A percentile compares a stretch with the other conserved stretches of the same genome.
Evolutionary conservation across 2,113 vertebrate species (phyloP).

Genomic region (mouse (Mus musculus)): GRCm39 chr7:137845501-137846000

Average conservation of each 20-base stretch:
- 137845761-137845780: not conserved
- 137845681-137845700: fast-evolving
- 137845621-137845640: fast-evolving
- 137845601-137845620: not conserved
- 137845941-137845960: not conserved
- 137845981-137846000: not conserved
- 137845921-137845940: not conserved
- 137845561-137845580: not conserved
- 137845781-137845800: not conserved
- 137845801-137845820: not conserved
- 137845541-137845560: not conserved
- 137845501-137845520: not conserved
- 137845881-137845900: not conserved
- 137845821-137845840: not conserved
- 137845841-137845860: not conserved
- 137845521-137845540: not conserved
- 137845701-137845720: not conserved
- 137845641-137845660: not conserved
- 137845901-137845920: not conserved
- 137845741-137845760: not conserved
- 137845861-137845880: not conserved
- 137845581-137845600: not conserved
- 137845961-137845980: not conserved
- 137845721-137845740: not conserved
- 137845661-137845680: not conserved